Percentiles rank a stretch among this genome's conserved stretches.
These are phyloP conservation scores for Aproaerema taeniolella DNA, from an alignment of 2,888 invertebrate genomes.

Conservation along the genomic window DNA sequence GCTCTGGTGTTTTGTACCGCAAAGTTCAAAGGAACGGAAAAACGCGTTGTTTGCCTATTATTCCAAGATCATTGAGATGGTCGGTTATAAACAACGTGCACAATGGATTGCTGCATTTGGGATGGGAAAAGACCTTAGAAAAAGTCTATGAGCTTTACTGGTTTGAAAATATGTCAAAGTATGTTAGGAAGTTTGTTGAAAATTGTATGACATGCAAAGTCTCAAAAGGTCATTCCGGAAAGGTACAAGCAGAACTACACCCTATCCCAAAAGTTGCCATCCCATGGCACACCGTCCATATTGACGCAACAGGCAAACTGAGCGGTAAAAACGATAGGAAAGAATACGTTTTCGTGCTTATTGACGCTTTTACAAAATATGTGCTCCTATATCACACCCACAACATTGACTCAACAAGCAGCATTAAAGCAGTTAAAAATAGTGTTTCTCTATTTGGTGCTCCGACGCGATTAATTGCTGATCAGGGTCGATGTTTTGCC, in stretches of 20 bases:
- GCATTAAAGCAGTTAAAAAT: conserved; percentile 15
- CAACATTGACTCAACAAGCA: conserved; percentile 8
- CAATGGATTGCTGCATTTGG: conserved; percentile 19
- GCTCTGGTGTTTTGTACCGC: conserved; percentile 16
- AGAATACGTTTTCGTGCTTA: conserved; percentile 12
- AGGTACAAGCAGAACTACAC: conserved; percentile 20
- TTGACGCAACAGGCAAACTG: conserved; percentile 12
- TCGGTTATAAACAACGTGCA: conserved; percentile 19
- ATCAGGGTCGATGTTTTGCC: conserved; percentile 19
- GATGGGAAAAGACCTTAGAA: conserved; percentile 22
- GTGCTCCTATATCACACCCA: conserved; percentile 19
- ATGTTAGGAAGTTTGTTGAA: conserved; percentile 11
- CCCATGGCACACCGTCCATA: conserved; percentile 16
- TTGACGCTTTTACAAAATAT: conserved; percentile 22
- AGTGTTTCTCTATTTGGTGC: conserved; percentile 18
- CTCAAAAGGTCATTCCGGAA: conserved; percentile 21
- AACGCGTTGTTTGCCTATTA: conserved; percentile 17
- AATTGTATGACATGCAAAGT: conserved; percentile 21
- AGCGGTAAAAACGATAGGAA: conserved; percentile 13
- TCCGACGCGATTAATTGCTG: conserved; percentile 18
- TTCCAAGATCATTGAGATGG: conserved; percentile 21
- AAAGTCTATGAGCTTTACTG: conserved; percentile 14
- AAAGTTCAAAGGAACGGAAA: conserved; percentile 19
- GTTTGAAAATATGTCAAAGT: conserved; percentile 14
- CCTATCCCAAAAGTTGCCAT: conserved; percentile 20